These are phyloP conservation scores for Okapia johnstoni DNA, from an alignment of 2,113 vertebrate genomes.

Conservation along the genomic window DNA sequence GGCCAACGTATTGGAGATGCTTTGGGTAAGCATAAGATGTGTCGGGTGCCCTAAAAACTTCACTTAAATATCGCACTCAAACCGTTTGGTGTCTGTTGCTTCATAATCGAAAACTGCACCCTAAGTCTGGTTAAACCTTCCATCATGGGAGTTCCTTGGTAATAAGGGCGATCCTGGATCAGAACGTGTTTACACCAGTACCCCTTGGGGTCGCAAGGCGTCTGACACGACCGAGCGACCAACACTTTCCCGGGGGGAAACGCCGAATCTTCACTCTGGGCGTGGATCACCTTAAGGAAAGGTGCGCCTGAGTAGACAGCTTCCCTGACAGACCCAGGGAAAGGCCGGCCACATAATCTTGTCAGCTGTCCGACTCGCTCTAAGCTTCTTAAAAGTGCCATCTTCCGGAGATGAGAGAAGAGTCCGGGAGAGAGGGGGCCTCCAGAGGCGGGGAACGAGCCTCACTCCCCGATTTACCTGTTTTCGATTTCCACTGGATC, in stretches of 20 bases:
- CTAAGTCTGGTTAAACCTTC: background rate
- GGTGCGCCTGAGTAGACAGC: background rate
- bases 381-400: background rate
- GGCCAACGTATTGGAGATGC: background rate
- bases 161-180: background rate
- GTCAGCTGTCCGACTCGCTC: background rate
- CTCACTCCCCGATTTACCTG: constrained; percentile 79
- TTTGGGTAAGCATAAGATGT: background rate
- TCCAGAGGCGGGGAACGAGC: rapidly evolving
- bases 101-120: background rate
- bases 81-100: background rate
- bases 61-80: background rate
- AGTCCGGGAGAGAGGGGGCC: background rate
- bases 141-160: background rate
- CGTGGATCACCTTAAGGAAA: background rate
- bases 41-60: background rate
- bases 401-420: rapidly evolving
- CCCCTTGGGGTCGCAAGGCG: background rate
- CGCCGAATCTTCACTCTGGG: background rate
- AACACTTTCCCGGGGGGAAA: background rate
- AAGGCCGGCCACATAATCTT: background rate
- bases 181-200: background rate
- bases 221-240: background rate
- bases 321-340: background rate
- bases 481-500: constrained; percentile 90